phyloP scores from a whole-genome alignment of 2,113 vertebrate species.

The Perccottus glenii region DNA sequence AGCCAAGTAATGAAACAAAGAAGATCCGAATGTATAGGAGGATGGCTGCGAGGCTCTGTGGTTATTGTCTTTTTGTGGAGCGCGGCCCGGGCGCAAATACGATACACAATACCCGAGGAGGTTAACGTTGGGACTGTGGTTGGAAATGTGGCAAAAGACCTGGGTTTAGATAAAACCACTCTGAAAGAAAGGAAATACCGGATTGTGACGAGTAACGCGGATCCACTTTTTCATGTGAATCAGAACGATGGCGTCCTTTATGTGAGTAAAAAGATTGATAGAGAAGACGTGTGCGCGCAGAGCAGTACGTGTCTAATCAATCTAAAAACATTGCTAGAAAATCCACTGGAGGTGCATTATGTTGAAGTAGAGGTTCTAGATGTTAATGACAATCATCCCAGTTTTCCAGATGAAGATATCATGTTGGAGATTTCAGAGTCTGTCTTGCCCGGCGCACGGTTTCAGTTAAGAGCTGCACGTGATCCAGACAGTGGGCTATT shows the following conservation, averaged over 20 bases:
- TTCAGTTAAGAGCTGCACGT: slow-evolving; percentile 36
- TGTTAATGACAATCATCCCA: slow-evolving; percentile 62
- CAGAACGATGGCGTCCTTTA: slow-evolving; percentile 65
- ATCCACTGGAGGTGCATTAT: slow-evolving; percentile 76
- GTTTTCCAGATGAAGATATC: slow-evolving; percentile 49
- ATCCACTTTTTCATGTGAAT: slow-evolving; percentile 58
- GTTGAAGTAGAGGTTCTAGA: slow-evolving; percentile 66
- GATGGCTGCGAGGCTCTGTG: slow-evolving; percentile 10
- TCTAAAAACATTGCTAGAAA: slow-evolving; percentile 72
- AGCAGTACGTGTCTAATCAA: slow-evolving; percentile 61
- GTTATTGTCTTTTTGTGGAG: slow-evolving; percentile 18
- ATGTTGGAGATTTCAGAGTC: slow-evolving; percentile 61
- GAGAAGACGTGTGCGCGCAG: slow-evolving; percentile 70
- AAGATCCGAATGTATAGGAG: slow-evolving; percentile 3
- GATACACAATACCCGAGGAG: slow-evolving; percentile 73
- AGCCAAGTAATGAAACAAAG: slow-evolving; percentile 47
- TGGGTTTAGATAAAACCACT: slow-evolving; percentile 61
- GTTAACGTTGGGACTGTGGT: slow-evolving; percentile 58
- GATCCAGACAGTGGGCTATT: slow-evolving; percentile 65
- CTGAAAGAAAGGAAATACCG: slow-evolving; percentile 65
- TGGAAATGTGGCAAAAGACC: slow-evolving; percentile 74
- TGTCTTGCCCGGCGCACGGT: not conserved
- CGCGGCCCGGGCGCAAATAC: slow-evolving; percentile 47
- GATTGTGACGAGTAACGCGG: slow-evolving; percentile 47
- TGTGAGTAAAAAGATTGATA: slow-evolving; percentile 63